phyloP scores from a whole-genome alignment of 2,113 vertebrate genomes.

The Dascyllus trimaculatus region DNA sequence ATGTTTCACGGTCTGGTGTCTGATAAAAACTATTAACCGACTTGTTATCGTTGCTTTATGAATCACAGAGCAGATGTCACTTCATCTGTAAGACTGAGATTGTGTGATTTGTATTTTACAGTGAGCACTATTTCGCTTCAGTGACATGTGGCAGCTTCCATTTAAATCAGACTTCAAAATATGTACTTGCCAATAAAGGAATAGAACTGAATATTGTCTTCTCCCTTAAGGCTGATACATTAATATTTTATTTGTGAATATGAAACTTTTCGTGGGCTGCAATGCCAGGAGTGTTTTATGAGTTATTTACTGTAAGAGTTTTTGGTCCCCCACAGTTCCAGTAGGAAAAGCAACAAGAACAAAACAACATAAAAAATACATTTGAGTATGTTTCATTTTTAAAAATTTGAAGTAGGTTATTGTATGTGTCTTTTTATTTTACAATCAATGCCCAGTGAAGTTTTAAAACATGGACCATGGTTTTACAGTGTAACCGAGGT shows the following conservation, averaged over 20 bases:
- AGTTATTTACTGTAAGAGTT: background rate
- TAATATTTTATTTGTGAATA: slow-evolving; percentile 58
- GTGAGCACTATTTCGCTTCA: slow-evolving; percentile 84
- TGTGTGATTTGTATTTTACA: slow-evolving; percentile 83
- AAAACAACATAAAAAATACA: slow-evolving; percentile 3
- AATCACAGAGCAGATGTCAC: slow-evolving; percentile 79
- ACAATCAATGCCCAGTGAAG: slow-evolving; percentile 42
- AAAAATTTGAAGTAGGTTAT: slow-evolving; percentile 33
- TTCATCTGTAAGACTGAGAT: slow-evolving; percentile 77
- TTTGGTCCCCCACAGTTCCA: slow-evolving; percentile 24
- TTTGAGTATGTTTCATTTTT: slow-evolving; percentile 15
- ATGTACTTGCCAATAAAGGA: slow-evolving; percentile 73
- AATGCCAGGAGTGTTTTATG: slow-evolving; percentile 19
- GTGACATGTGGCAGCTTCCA: slow-evolving; percentile 84
- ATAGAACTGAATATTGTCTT: slow-evolving; percentile 67
- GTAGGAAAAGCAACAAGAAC: slow-evolving; percentile 20
- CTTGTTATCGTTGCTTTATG: slow-evolving; percentile 73
- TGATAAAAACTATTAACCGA: slow-evolving; percentile 68
- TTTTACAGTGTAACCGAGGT: slow-evolving; percentile 59
- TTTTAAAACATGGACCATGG: slow-evolving; percentile 47
- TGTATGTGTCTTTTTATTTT: slow-evolving; percentile 57
- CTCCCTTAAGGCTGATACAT: slow-evolving; percentile 62
- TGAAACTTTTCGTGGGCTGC: slow-evolving; percentile 30
- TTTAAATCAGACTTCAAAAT: slow-evolving; percentile 77
- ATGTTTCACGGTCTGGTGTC: slow-evolving; percentile 70